Conservation (phyloP, 2,113 vertebrate genomes). For the Brachyhypopomus gauderio region DNA sequence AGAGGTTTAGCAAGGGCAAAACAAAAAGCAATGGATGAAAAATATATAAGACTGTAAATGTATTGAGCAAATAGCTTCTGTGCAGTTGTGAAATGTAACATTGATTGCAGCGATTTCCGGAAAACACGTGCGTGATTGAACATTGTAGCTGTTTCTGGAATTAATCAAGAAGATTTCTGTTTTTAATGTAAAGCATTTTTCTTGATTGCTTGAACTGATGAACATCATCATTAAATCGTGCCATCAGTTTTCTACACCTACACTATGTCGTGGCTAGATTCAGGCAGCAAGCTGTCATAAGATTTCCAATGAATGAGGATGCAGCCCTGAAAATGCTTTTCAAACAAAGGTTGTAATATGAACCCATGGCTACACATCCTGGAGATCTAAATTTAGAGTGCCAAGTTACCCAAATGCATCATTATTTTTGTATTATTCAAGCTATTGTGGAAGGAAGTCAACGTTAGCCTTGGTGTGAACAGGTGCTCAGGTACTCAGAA, state of each 20-base stretch:
- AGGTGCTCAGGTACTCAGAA: too few species aligned
- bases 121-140: not conserved
- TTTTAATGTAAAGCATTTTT: constrained; percentile 31
- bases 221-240: constrained; percentile 47
- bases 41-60: not conserved
- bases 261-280: not conserved
- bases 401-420: too few species aligned
- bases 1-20: not conserved
- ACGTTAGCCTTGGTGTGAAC: too few species aligned
- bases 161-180: constrained; percentile 35
- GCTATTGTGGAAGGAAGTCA: too few species aligned
- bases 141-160: constrained; percentile 14
- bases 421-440: too few species aligned
- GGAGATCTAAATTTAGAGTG: not conserved
- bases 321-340: not conserved
- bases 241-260: constrained; percentile 1
- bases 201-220: constrained; percentile 50
- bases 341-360: not conserved
- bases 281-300: not conserved
- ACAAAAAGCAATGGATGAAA: too few species aligned
- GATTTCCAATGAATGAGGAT: not conserved
- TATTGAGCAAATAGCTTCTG: not conserved
- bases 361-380: not conserved
- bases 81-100: not conserved
- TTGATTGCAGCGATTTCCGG: constrained; percentile 33